phyloP scores from a whole-genome alignment of 2,113 vertebrate genomes.

The Clarias batrachus region DNA sequence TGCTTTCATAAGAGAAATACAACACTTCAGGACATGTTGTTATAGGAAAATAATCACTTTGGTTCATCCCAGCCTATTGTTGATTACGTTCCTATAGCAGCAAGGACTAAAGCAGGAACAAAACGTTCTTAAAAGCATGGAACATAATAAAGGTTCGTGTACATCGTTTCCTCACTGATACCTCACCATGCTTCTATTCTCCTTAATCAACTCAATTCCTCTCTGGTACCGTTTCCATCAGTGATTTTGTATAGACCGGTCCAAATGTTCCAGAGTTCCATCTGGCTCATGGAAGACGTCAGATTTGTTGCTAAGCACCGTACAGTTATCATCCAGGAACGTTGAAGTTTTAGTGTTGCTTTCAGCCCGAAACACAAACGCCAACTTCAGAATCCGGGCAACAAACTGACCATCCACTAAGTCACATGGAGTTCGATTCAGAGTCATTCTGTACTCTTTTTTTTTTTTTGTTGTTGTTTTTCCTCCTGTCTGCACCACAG shows the following conservation, averaged over 20 bases:
- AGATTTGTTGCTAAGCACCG: neutral
- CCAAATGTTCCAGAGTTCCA: neutral
- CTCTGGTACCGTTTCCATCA: neutral
- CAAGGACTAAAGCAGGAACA: neutral
- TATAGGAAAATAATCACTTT: neutral
- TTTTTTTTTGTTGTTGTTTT: neutral
- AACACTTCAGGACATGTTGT: neutral
- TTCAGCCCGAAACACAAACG: neutral
- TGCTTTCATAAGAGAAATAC: neutral
- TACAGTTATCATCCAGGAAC: neutral
- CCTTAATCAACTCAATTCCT: neutral
- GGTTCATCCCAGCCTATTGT: neutral
- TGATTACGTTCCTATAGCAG: neutral
- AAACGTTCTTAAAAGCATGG: neutral
- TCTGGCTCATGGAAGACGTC: neutral
- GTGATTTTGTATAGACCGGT: neutral
- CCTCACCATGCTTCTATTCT: neutral
- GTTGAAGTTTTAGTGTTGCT: neutral
- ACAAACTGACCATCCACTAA: neutral
- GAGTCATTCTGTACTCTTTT: neutral
- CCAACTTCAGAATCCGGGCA: neutral
- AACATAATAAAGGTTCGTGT: too few species aligned
- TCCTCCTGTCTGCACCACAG: slow-evolving; percentile 63
- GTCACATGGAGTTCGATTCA: neutral
- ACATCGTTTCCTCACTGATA: neutral